phyloP scores from a whole-genome alignment of 2,888 invertebrate species.

The Drosophila imparisetae region DNA sequence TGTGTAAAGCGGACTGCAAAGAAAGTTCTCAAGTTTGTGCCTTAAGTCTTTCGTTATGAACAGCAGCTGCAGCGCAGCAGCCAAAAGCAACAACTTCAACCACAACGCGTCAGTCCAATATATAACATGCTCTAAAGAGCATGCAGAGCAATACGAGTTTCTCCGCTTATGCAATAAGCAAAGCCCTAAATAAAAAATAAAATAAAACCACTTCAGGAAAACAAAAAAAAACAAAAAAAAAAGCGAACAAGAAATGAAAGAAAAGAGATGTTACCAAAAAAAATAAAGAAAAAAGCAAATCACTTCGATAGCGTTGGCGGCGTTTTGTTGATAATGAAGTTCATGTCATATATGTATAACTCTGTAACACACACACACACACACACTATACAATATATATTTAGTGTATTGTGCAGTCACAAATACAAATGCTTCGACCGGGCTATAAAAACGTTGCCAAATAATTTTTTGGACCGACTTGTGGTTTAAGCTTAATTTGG shows the following conservation, averaged over 20 bases:
- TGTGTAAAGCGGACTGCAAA: slow-evolving; percentile 45
- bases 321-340: slow-evolving; percentile 72
- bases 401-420: slow-evolving; percentile 52
- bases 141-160: slow-evolving; percentile 72
- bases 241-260: slow-evolving; percentile 35
- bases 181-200: slow-evolving; percentile 75
- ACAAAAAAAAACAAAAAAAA: slow-evolving; percentile 42
- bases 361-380: slow-evolving; percentile 18
- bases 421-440: slow-evolving; percentile 56
- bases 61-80: slow-evolving; percentile 2
- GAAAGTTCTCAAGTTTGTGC: slow-evolving; percentile 76
- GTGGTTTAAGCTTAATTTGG: slow-evolving; percentile 70
- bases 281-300: slow-evolving; percentile 11
- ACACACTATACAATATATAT: slow-evolving; percentile 10
- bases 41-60: slow-evolving; percentile 65
- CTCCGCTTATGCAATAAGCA: slow-evolving; percentile 78
- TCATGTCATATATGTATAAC: slow-evolving; percentile 61
- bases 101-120: slow-evolving; percentile 37
- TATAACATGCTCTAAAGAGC: slow-evolving; percentile 75
- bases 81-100: slow-evolving; percentile 8
- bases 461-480: slow-evolving; percentile 63
- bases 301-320: slow-evolving; percentile 57
- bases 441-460: slow-evolving; percentile 78
- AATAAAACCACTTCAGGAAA: slow-evolving; percentile 67
- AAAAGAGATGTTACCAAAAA: slow-evolving; percentile 71